A percentile compares a stretch with the other conserved stretches of the same genome.
phyloP scores from a whole-genome alignment of 53 echinoderm and acorn worm genomes.

The Paelopatides confundens region DNA sequence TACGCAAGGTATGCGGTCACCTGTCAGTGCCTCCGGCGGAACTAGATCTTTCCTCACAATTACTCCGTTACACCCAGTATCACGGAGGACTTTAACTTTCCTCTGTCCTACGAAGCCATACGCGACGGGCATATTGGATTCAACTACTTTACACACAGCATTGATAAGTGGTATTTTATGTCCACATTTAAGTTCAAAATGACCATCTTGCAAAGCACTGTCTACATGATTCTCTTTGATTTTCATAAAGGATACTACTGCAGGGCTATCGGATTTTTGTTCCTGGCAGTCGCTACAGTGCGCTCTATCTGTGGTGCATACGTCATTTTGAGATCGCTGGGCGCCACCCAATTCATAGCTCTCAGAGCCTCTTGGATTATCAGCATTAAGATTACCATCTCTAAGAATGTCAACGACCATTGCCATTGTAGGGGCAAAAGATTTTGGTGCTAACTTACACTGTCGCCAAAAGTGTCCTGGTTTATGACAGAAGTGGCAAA shows the following conservation, averaged over 20 bases:
- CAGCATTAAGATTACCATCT: neutral
- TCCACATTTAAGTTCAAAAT: neutral
- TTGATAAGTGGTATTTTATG: too few relatives aligned
- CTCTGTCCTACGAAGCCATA: neutral
- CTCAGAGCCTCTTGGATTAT: neutral
- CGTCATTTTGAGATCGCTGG: neutral
- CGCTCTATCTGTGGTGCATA: neutral
- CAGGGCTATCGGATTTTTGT: neutral
- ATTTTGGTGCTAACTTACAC: slow-evolving; percentile 29
- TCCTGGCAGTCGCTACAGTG: too few relatives aligned
- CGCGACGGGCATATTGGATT: slow-evolving; percentile 1
- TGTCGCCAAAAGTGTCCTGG: slow-evolving; percentile 27
- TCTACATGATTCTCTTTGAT: neutral
- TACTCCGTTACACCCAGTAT: slow-evolving; percentile 67
- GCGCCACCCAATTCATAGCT: neutral
- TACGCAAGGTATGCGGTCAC: neutral
- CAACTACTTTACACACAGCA: neutral
- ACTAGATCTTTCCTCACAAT: slow-evolving; percentile 28
- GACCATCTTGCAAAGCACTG: too few relatives aligned
- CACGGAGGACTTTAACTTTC: slow-evolving; percentile 46
- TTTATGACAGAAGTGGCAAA: slow-evolving; percentile 17
- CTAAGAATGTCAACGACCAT: slow-evolving; percentile 16
- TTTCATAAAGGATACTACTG: too few relatives aligned
- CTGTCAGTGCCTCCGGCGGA: neutral
- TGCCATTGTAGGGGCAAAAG: slow-evolving; percentile 40